phyloP scores from a whole-genome alignment of 23 tunicate genomes.

The Styela clava region DNA sequence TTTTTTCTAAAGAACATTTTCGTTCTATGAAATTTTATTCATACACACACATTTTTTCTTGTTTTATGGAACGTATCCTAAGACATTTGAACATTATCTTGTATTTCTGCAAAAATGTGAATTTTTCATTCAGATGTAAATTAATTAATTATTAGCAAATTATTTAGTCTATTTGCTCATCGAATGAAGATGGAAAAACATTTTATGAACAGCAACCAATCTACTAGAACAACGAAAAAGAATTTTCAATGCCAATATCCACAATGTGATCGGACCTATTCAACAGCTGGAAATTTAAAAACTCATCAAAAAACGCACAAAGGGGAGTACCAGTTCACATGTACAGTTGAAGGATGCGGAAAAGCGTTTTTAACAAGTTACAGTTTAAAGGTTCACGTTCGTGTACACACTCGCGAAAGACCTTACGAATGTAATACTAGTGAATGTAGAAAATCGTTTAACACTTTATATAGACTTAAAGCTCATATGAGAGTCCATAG shows the following conservation, averaged over 20 bases:
- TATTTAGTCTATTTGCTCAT: too few species aligned
- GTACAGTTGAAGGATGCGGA: constrained; percentile 88
- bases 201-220: too few species aligned
- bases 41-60: too few species aligned
- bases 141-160: too few species aligned
- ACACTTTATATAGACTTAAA: constrained; percentile 91
- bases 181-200: too few species aligned
- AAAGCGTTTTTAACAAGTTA: constrained; percentile 92
- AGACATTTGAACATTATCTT: too few species aligned
- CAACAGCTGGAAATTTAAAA: constrained; percentile 89
- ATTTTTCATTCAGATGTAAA: too few species aligned
- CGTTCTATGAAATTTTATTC: too few species aligned
- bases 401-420: constrained; percentile 88
- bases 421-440: constrained; percentile 65
- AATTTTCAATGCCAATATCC: constrained; percentile 58
- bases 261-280: constrained; percentile 69
- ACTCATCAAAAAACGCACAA: constrained; percentile 93
- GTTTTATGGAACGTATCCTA: too few species aligned
- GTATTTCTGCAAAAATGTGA: too few species aligned
- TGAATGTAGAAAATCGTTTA: constrained; percentile 81
- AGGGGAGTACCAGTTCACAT: constrained; percentile 88
- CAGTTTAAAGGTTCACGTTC: constrained; percentile 83
- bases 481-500: constrained; percentile 82
- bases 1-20: too few species aligned
- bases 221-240: too few species aligned